Conservation (phyloP, 92 coral and sea anemone species). For the Parazoanthus swiftii region DNA sequence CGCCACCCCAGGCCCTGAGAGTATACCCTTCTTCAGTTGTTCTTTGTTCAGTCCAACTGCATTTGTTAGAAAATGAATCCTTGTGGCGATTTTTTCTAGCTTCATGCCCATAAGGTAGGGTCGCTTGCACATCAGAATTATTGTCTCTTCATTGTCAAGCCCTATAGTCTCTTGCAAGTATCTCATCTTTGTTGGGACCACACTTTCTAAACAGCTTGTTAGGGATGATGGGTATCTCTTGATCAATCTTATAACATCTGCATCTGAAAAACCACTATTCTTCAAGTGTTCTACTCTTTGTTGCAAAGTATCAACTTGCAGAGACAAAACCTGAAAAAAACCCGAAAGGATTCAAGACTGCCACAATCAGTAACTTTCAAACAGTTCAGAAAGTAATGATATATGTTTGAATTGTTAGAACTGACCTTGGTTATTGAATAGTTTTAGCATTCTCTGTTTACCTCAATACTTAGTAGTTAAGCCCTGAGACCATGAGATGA, state of each 20-base stretch:
- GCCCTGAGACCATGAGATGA: too few species aligned
- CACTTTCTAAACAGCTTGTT: conserved; percentile 34
- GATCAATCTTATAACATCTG: conserved; percentile 16
- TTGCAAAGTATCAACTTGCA: conserved; percentile 25
- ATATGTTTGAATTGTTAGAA: too few species aligned
- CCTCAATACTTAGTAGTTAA: too few species aligned
- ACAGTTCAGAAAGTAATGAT: too few species aligned
- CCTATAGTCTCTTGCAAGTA: conserved; percentile 37
- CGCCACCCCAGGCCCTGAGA: conserved; percentile 35
- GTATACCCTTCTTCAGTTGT: conserved; percentile 26
- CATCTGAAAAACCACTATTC: conserved; percentile 33
- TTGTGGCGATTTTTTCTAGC: conserved; percentile 34
- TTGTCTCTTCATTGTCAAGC: conserved; percentile 35
- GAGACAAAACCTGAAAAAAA: conserved; percentile 32
- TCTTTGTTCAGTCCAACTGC: conserved; percentile 29
- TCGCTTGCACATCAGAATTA: conserved; percentile 37
- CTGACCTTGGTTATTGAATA: too few species aligned
- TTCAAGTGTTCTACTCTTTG: conserved; percentile 30
- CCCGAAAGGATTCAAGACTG: too few species aligned
- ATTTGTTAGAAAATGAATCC: conserved; percentile 19
- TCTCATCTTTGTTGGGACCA: conserved; percentile 39
- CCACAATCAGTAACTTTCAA: too few species aligned
- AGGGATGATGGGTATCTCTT: conserved; percentile 41
- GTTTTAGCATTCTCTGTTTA: too few species aligned
- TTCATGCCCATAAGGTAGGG: conserved; percentile 46